Conservation (phyloP, 2,113 vertebrate species). For the Narcine bancroftii region DNA sequence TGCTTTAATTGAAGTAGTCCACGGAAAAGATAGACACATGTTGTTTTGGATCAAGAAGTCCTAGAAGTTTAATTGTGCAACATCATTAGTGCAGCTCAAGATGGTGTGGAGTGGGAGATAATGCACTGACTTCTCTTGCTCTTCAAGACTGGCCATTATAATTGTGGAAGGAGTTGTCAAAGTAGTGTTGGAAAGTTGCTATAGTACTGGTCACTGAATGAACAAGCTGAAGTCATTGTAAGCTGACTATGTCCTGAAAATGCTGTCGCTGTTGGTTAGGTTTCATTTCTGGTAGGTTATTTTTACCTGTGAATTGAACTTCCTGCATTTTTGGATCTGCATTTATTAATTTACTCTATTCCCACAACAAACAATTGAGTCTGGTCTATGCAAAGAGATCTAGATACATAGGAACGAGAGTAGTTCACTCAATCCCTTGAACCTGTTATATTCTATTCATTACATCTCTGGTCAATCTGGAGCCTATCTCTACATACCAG, state of each 20-base stretch:
- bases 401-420: no score
- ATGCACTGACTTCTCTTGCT: not conserved
- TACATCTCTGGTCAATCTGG: no score
- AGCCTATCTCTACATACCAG: no score
- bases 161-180: not conserved
- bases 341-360: not conserved
- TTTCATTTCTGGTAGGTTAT: not conserved
- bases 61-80: not conserved
- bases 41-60: not conserved
- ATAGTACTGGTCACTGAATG: not conserved
- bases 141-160: not conserved
- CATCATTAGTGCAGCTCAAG: not conserved
- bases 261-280: not conserved
- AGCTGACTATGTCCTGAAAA: not conserved
- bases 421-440: no score
- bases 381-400: not conserved
- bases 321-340: not conserved
- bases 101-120: not conserved
- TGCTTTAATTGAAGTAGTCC: not conserved
- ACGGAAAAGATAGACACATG: not conserved
- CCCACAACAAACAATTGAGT: not conserved
- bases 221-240: not conserved
- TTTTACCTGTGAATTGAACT: not conserved
- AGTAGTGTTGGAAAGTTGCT: not conserved
- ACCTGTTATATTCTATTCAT: no score